Evolutionary conservation across 1,140 invertebrate genomes (phyloP), one percentile per base, ranked within the genome.

Genomic region (Eupeodes corollae): DNA sequence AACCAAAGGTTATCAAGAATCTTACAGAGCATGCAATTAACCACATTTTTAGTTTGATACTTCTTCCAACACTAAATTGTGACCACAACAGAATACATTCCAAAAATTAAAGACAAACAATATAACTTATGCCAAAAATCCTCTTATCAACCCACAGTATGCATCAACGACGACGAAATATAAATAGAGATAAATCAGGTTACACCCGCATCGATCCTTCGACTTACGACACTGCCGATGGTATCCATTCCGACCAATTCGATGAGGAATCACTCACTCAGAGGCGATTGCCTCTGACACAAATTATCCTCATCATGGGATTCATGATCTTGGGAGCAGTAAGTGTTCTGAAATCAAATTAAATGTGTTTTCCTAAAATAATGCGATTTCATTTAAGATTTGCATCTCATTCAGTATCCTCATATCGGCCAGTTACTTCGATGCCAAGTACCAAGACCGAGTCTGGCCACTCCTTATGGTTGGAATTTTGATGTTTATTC

Each of bases 401-500:
- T 46, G 43, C 38, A 42, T 52, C 10, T 32, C 30, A 11, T 33
- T 35, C 18, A 38, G 44, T 44, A 52, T 45, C 41, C 37, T 49
- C 16, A 21, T 47, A 26, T 42, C 35, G 6, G 26, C 38, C 15
- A 48, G 48, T 30, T 30, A 42, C 13, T 32, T 49, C 13, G 45
- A 47, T 31, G 30, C 49, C 41, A 47, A 49, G 14, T 47, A 52
- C 32, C 42, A 41, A 5, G 48, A 52, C 46, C 51, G 51, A 19
- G 44, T 44, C 11, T 50, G 44, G 42, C 47, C 47, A 13, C 42
- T 52, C 15, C 31, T 52, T 9, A 52, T 52, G 16, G 26, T 52
- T 16, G 51, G 51, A 1, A 44, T 46, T 19, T 35, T 52, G 18
- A 50, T 52, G 51, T 44, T 52, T 26, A 52, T 52, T 19, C 51